Conservation (phyloP, 2,113 vertebrate genomes). For the Coryphaenoides rupestris region DNA sequence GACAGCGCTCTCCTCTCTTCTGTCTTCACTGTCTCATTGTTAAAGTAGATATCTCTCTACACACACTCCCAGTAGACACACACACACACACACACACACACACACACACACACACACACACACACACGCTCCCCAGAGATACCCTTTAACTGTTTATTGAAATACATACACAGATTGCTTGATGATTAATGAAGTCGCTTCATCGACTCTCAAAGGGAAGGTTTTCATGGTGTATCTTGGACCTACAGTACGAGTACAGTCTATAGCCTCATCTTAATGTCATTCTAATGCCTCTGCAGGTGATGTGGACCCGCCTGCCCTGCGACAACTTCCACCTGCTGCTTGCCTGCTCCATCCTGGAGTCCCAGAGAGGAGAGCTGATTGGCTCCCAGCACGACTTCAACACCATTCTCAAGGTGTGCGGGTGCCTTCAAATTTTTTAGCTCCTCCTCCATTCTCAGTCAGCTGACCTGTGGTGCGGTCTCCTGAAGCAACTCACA, state of each 20-base stretch:
- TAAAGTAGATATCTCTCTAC: constrained; percentile 86
- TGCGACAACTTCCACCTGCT: constrained; percentile 87
- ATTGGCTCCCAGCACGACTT: constrained; percentile 88
- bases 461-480: background rate
- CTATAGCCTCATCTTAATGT: no score
- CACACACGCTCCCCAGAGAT: no score
- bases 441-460: no score
- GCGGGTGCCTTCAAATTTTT: background rate
- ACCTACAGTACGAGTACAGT: no score
- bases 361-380: constrained; percentile 82
- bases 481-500: background rate
- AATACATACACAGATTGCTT: no score
- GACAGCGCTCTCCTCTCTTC: constrained; percentile 78
- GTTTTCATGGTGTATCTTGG: no score
- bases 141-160: no score
- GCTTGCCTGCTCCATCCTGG: constrained; percentile 84
- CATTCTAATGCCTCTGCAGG: constrained; percentile 55
- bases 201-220: no score
- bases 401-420: constrained; percentile 90
- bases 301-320: constrained; percentile 83
- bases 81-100: no score
- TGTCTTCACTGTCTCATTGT: constrained; percentile 90
- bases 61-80: no score
- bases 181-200: no score
- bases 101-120: no score